Conservation (phyloP, 2,797 vertebrate species). For the Aplochiton taeniatus region DNA sequence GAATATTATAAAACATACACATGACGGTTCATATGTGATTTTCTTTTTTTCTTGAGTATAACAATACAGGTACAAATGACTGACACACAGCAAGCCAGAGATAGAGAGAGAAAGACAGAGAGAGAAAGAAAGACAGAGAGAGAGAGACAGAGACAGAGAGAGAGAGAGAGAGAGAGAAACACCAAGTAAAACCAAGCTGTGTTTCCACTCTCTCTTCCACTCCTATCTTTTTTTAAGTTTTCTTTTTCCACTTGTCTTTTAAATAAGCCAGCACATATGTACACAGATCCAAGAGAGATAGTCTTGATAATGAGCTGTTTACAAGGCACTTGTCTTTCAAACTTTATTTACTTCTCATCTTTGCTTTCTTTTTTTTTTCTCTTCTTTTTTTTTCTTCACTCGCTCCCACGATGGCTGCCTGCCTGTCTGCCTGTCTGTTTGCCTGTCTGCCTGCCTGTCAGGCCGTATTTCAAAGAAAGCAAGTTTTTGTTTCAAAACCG, state of each 20-base stretch:
- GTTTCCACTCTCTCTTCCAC: constrained; percentile 31
- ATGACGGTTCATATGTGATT: constrained; percentile 39
- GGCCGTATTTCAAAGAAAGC: constrained; percentile 49
- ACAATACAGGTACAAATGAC: constrained; percentile 43
- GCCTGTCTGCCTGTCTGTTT: too few species aligned
- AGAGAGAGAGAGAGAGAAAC: constrained; percentile 2
- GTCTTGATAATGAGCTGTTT: constrained; percentile 86
- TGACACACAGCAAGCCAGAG: constrained; percentile 34
- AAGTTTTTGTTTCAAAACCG: constrained; percentile 76
- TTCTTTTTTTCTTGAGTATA: constrained; percentile 12
- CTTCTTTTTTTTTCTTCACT: constrained; percentile 48
- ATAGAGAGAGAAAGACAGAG: background rate
- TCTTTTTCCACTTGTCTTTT: constrained; percentile 45
- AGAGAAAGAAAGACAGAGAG: background rate
- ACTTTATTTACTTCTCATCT: constrained; percentile 59
- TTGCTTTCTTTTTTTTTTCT: constrained; percentile 46
- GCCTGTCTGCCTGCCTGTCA: constrained; percentile 2
- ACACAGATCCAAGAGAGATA: constrained; percentile 82
- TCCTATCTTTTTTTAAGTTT: constrained; percentile 37
- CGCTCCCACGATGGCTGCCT: constrained; percentile 6
- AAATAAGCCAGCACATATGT: constrained; percentile 95
- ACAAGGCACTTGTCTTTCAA: constrained; percentile 91
- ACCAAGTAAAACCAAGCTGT: constrained; percentile 70
- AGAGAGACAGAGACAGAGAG: background rate
- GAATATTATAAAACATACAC: constrained; percentile 81